Conservation (phyloP, 2,888 invertebrate genomes). For the Morpho helenor region DNA sequence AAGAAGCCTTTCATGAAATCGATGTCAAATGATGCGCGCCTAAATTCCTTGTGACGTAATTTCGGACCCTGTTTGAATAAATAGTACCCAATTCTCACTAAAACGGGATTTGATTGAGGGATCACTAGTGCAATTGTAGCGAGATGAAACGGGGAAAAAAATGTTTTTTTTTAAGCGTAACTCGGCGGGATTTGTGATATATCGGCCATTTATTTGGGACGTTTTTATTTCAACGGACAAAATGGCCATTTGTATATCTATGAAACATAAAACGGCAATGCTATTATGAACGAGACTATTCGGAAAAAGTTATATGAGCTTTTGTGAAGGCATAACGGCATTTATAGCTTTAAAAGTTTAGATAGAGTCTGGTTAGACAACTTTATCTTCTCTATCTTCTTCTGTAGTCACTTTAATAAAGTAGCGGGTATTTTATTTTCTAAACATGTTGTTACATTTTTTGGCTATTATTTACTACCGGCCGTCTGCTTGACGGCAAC, state of each 20-base stretch:
- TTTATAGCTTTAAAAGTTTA: no score
- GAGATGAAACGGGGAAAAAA: slow-evolving; percentile 24
- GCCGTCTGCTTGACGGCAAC: no score
- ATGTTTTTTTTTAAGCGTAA: slow-evolving; percentile 27
- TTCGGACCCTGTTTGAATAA: slow-evolving; percentile 15
- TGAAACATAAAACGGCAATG: slow-evolving; percentile 4
- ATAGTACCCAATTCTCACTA: slow-evolving; percentile 22
- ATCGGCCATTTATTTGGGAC: slow-evolving; percentile 19
- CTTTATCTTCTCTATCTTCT: no score
- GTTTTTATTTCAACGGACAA: slow-evolving; percentile 18
- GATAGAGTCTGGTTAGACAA: no score
- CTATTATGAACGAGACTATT: slow-evolving; percentile 3
- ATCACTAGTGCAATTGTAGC: slow-evolving; percentile 25
- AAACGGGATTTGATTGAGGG: slow-evolving; percentile 29
- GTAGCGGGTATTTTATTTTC: no score
- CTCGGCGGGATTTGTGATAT: slow-evolving; percentile 22
- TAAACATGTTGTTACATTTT: no score
- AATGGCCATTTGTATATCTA: slow-evolving; percentile 11
- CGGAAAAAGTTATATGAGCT: background rate
- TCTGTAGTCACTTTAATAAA: no score
- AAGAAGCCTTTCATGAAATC: slow-evolving; percentile 10
- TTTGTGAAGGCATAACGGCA: no score
- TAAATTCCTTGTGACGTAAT: slow-evolving; percentile 9
- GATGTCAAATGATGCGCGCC: slow-evolving; percentile 16
- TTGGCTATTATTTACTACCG: no score